phyloP scores from a whole-genome alignment of 2,113 vertebrate genomes.

The Peucedramus taeniatus region DNA sequence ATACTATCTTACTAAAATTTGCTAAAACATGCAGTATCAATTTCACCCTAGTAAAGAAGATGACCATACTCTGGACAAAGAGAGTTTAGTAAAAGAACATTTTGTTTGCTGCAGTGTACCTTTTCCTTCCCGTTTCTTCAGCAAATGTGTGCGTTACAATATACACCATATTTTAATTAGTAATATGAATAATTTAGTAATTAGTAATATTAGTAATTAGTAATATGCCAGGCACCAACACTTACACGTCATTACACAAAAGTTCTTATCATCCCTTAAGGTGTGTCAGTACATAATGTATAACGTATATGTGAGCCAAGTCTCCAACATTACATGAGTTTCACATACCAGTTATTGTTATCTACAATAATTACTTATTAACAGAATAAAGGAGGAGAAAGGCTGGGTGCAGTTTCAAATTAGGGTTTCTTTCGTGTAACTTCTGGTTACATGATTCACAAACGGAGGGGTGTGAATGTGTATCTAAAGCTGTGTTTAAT shows the following conservation, averaged over 20 bases:
- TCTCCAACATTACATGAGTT: background rate
- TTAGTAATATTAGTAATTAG: background rate
- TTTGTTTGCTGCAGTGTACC: background rate
- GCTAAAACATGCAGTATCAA: background rate
- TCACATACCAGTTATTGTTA: background rate
- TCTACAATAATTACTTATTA: slow-evolving; percentile 45
- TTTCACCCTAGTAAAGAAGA: background rate
- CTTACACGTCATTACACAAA: background rate
- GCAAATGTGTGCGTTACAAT: background rate
- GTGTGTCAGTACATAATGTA: slow-evolving; percentile 9
- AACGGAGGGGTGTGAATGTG: background rate
- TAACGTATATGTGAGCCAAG: background rate
- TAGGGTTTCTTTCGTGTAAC: background rate
- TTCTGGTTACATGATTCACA: background rate
- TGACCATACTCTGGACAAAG: background rate
- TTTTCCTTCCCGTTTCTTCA: background rate
- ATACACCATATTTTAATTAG: background rate
- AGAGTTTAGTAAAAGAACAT: background rate
- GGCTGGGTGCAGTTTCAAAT: background rate
- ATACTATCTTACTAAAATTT: background rate
- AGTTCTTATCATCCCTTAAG: background rate
- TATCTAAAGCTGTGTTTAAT: background rate
- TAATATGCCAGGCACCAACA: background rate
- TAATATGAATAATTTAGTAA: background rate
- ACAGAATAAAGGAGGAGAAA: slow-evolving; percentile 1